A percentile compares a stretch with the other conserved stretches of the same genome.
Evolutionary conservation across 23 tunicate genomes (phyloP).

Genomic region (Corella eumyota): DNA sequence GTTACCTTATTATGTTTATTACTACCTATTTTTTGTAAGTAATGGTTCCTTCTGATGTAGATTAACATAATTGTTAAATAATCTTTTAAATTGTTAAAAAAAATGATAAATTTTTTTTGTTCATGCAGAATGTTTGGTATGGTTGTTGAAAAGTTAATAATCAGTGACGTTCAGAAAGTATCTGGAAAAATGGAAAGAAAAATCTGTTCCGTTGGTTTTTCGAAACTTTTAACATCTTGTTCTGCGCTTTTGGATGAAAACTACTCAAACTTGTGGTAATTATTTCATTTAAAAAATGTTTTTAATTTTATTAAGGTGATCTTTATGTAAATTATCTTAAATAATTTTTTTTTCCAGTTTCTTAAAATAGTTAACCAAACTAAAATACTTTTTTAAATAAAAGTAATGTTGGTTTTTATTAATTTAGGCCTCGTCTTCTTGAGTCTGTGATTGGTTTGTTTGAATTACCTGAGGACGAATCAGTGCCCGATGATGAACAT

Average conservation of each 20-base stretch:
- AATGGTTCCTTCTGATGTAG: too few relatives aligned
- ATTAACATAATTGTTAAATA: too few relatives aligned
- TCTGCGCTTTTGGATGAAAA: slow-evolving; percentile 60
- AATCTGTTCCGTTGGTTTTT: slow-evolving; percentile 72
- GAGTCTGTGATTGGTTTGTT: slow-evolving; percentile 81
- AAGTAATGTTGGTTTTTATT: not conserved
- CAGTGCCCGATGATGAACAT: slow-evolving; percentile 89
- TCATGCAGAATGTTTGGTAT: slow-evolving; percentile 70
- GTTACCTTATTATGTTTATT: too few relatives aligned
- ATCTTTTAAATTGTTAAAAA: too few relatives aligned
- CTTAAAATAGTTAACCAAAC: not conserved
- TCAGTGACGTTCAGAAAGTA: slow-evolving; percentile 69
- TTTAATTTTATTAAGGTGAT: not conserved
- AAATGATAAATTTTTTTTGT: too few relatives aligned
- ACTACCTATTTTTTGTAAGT: too few relatives aligned
- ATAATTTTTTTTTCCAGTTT: not conserved
- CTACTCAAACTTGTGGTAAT: slow-evolving; percentile 53
- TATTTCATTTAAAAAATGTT: too few relatives aligned
- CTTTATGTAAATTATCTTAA: not conserved
- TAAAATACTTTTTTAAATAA: not conserved
- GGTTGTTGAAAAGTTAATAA: slow-evolving; percentile 80
- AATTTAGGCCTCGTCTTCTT: slow-evolving; percentile 46
- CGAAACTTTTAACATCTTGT: slow-evolving; percentile 78
- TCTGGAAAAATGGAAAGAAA: slow-evolving; percentile 68
- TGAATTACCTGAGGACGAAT: slow-evolving; percentile 87